Evolutionary conservation across 2,888 invertebrate species (phyloP), one percentile per base, ranked within the genome.

Genomic region (Lasioglossum pauxillum): DNA sequence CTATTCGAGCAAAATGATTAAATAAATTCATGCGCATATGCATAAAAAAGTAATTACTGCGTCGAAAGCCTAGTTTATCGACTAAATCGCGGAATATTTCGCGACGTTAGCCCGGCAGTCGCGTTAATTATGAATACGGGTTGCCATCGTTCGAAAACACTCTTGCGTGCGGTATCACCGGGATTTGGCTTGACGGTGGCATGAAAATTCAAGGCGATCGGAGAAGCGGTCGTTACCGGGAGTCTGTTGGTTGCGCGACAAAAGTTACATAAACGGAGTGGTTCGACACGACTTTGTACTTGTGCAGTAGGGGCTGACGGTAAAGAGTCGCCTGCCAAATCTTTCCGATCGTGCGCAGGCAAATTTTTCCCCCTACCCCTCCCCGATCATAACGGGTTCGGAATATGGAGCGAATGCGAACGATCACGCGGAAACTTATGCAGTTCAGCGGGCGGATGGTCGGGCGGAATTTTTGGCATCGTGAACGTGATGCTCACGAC

Each of bases 391-490:
- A 84, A 38, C 77, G 80, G 78, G 77, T 69, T 67, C 53, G 80
- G 86, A 88, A 82, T 83, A 88, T 88, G 85, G 83, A 78, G 80
- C 88, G 88, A 83, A 88, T 53, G 78, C 53, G 64, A 73, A 82
- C 86, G 85, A 83, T 86, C 80, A 73, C 71, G 75, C 67, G 46
- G 76, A 88, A 88, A 88, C 67, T 90, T 87, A 46, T 80, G 71
- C 67, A 76, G 74, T 84, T 79, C 69, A 72, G 60, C 53, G 82
- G 53, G 73, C 64, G 74, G 80, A 64, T 71, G 71, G 19, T 31
- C 76, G 67, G 73, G 19, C 57, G 73, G 67, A 78, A 84, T 75
- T 89, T 85, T 89, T 82, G 89, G 82, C 83, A 86, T 67, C 72
- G 72, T n/a, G 82, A 78, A 85, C 77, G 77, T 46, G 64, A 49